Percentiles rank a stretch among this genome's conserved stretches.
phyloP scores from a whole-genome alignment of 2,797 vertebrate genomes.

The Chelonia mydas region DNA sequence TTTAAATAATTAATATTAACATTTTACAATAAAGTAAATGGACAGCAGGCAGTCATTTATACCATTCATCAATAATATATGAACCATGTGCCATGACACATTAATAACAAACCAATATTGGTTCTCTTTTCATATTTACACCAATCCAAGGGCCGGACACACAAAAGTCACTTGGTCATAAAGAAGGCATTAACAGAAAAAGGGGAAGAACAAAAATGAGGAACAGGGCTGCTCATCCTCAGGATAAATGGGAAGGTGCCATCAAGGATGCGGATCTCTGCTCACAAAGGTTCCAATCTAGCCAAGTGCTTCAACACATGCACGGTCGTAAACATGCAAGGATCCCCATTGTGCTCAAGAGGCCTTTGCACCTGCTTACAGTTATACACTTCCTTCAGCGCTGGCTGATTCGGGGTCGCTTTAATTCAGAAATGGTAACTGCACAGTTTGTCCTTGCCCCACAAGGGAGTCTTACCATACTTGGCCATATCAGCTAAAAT shows the following conservation, averaged over 20 bases:
- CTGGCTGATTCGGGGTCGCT: not conserved
- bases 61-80: slow-evolving; percentile 15
- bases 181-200: not conserved
- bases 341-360: not conserved
- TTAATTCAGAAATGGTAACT: not conserved
- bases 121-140: rapidly evolving
- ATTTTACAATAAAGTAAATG: not conserved
- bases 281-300: not conserved
- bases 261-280: rapidly evolving
- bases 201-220: not conserved
- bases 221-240: not conserved
- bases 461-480: not conserved
- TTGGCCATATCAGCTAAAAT: not conserved
- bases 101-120: not conserved
- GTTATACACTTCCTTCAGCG: not conserved
- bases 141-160: not conserved
- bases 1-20: slow-evolving; percentile 57
- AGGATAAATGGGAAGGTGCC: not conserved
- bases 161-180: not conserved
- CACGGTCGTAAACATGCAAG: rapidly evolving
- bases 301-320: not conserved
- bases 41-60: not conserved
- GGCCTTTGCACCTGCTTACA: not conserved
- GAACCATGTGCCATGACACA: not conserved
- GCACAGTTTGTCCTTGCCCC: not conserved